These are phyloP conservation scores for Osmerus eperlanus DNA, from an alignment of 2,113 vertebrate species.

Conservation along the genomic window DNA sequence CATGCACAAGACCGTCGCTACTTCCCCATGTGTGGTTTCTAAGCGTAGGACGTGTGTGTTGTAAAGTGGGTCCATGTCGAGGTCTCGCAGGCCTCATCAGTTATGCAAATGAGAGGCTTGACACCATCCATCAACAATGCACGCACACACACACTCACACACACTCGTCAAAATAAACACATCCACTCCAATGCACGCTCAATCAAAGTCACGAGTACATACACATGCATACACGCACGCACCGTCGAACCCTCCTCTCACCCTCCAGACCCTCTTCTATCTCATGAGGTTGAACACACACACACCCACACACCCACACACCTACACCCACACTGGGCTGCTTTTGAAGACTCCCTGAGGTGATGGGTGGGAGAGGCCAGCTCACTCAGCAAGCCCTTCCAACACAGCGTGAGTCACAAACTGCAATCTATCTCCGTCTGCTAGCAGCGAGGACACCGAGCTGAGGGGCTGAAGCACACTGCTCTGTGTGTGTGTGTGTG, in stretches of 20 bases:
- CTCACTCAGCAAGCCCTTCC: conserved; percentile 28
- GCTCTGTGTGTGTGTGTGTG: too few relatives aligned
- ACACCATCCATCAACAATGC: conserved; percentile 38
- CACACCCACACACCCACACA: background rate
- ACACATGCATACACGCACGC: background rate
- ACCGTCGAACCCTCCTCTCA: background rate
- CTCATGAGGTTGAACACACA: background rate
- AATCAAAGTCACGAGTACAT: background rate
- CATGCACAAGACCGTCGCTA: background rate
- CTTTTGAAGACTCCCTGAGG: conserved; percentile 52
- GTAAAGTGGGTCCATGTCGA: too few relatives aligned
- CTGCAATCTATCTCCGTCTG: conserved; percentile 52
- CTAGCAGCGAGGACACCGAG: conserved; percentile 32
- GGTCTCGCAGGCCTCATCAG: conserved; percentile 42
- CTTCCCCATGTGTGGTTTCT: background rate
- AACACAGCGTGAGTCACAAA: conserved; percentile 58
- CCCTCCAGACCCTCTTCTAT: background rate
- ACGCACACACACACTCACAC: conserved; percentile 14
- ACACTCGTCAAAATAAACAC: background rate
- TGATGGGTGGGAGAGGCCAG: conserved; percentile 37
- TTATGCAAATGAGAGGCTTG: conserved; percentile 51
- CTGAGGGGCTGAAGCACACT: conserved; percentile 11
- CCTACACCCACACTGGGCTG: background rate
- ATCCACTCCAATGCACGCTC: background rate
- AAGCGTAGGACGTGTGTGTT: too few relatives aligned